Conservation (phyloP, 1,140 invertebrate species). For the Cydia amplana region DNA sequence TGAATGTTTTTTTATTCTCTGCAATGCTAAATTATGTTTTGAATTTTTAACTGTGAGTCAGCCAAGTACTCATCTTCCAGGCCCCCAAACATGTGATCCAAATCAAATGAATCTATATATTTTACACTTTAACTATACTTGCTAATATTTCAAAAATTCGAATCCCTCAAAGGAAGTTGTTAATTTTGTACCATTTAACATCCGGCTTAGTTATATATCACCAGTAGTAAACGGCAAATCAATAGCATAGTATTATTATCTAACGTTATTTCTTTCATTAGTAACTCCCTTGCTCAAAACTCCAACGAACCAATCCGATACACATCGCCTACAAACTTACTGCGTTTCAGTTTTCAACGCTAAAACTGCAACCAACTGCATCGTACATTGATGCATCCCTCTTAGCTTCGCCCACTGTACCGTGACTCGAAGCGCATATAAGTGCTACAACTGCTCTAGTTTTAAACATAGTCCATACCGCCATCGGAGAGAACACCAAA, state of each 20-base stretch:
- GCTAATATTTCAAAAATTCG: too few species aligned
- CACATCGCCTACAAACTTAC: not conserved
- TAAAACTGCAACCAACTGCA: constrained; percentile 55
- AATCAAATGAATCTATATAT: too few species aligned
- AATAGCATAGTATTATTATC: constrained; percentile 12
- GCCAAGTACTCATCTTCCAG: too few species aligned
- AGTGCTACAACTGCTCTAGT: constrained; percentile 62
- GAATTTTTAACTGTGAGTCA: too few species aligned
- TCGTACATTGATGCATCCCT: constrained; percentile 75
- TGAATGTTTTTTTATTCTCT: too few species aligned
- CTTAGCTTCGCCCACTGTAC: constrained; percentile 64
- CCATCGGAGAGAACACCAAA: constrained; percentile 64
- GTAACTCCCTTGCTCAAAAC: not conserved
- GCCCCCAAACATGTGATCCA: too few species aligned
- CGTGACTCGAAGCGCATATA: constrained; percentile 77
- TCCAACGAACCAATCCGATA: not conserved
- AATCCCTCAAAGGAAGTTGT: not conserved
- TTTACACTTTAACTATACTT: too few species aligned
- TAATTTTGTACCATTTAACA: not conserved
- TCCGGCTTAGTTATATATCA: not conserved
- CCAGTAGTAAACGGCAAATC: not conserved
- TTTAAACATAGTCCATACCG: constrained; percentile 63
- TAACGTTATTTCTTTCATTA: constrained; percentile 17
- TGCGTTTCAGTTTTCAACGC: not conserved
- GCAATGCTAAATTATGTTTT: too few species aligned